Evolutionary conservation across 2,113 vertebrate genomes (phyloP).

Genomic region (Candoia aspera): DNA sequence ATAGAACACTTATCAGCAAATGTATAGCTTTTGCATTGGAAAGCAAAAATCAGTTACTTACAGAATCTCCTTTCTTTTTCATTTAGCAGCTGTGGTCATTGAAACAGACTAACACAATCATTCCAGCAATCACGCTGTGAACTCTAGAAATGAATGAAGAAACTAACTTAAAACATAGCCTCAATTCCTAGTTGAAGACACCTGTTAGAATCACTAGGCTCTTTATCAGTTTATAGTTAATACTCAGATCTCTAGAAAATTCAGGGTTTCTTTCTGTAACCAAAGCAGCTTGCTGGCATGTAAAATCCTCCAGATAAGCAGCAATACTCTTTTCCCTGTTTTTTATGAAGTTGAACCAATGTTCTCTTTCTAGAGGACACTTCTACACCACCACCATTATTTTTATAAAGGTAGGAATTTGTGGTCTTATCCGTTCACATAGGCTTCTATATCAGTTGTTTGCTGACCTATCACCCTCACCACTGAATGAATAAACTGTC

Average conservation of each 20-base stretch:
- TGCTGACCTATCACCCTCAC: background rate
- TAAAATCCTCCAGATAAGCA: slow-evolving; percentile 13
- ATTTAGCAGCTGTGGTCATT: slow-evolving; percentile 11
- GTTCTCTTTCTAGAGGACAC: background rate
- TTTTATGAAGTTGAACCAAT: slow-evolving; percentile 2
- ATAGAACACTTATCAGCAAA: background rate
- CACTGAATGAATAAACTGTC: background rate
- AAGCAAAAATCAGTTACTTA: slow-evolving; percentile 1
- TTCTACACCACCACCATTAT: background rate
- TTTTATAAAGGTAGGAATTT: background rate
- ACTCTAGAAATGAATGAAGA: slow-evolving; percentile 11
- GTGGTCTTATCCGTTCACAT: background rate
- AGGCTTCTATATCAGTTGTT: background rate
- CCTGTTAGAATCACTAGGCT: background rate
- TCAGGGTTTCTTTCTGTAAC: background rate
- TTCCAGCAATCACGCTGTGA: background rate
- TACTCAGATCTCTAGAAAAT: background rate
- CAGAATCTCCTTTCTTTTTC: slow-evolving; percentile 6
- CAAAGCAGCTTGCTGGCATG: background rate
- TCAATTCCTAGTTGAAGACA: background rate
- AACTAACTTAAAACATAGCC: background rate
- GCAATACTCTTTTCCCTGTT: background rate
- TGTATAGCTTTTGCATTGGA: background rate
- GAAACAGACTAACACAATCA: slow-evolving; percentile 11
- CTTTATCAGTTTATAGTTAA: background rate